These are phyloP conservation scores for Colostygia pectinataria DNA, from an alignment of 2,888 invertebrate species.

Conservation along the genomic window DNA sequence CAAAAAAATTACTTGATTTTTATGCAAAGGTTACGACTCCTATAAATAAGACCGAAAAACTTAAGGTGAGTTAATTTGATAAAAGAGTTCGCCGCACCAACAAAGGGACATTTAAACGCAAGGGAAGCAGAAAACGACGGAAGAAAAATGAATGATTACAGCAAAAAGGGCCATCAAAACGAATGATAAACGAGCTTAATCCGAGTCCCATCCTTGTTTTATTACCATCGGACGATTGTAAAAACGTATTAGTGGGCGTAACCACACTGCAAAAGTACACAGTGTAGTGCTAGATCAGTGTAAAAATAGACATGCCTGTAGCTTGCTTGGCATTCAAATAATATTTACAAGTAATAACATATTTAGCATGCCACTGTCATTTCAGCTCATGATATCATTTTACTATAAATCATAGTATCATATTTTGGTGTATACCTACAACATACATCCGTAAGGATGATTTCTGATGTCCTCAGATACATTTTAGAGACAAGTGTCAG, in stretches of 20 bases:
- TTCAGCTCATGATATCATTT: too few relatives aligned
- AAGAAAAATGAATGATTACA: constrained; percentile 83
- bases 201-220: constrained; percentile 78
- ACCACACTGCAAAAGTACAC: constrained; percentile 30
- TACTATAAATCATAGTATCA: too few relatives aligned
- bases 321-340: too few relatives aligned
- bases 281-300: constrained; percentile 6
- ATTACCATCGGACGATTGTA: constrained; percentile 79
- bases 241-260: constrained; percentile 78
- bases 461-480: too few relatives aligned
- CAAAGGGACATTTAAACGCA: constrained; percentile 76
- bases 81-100: constrained; percentile 65
- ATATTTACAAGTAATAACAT: too few relatives aligned
- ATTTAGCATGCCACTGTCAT: too few relatives aligned
- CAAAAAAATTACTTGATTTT: constrained; percentile 39
- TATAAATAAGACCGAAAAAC: constrained; percentile 40
- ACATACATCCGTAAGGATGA: too few relatives aligned
- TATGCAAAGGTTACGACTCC: constrained; percentile 33
- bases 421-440: too few relatives aligned
- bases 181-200: constrained; percentile 83
- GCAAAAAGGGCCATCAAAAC: constrained; percentile 82
- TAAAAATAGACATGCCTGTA: too few relatives aligned
- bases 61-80: constrained; percentile 63
- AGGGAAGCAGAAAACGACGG: constrained; percentile 78
- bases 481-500: too few relatives aligned